These are phyloP conservation scores for Bungarus multicinctus DNA, from an alignment of 2,113 vertebrate genomes.

Conservation along the genomic window DNA sequence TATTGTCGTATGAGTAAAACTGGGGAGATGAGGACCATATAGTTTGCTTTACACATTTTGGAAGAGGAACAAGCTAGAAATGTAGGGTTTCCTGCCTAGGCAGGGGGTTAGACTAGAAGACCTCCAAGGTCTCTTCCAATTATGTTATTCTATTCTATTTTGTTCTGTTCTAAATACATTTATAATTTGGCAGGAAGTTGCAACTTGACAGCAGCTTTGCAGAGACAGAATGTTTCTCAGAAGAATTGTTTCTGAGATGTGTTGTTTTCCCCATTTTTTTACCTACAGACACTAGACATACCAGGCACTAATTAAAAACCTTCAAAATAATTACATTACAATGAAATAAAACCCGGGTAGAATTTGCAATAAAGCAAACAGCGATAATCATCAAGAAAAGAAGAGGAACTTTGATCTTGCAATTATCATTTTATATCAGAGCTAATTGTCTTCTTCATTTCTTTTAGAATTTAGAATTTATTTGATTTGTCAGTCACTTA, in stretches of 20 bases:
- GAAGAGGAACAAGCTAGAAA: neutral
- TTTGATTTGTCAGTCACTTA: too few relatives aligned
- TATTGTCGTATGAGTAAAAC: neutral
- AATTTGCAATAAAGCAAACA: neutral
- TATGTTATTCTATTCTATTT: too few relatives aligned
- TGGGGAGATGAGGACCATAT: neutral
- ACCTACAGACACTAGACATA: neutral
- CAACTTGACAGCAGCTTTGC: neutral
- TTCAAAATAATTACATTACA: neutral
- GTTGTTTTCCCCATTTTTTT: neutral
- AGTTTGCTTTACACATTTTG: neutral
- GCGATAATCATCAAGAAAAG: neutral
- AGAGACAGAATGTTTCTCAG: neutral
- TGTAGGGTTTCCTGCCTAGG: too few relatives aligned
- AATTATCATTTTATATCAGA: neutral
- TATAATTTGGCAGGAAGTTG: neutral
- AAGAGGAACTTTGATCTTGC: neutral
- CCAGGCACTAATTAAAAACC: neutral
- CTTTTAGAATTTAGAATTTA: too few relatives aligned
- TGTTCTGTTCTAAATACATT: neutral
- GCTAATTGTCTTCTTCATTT: neutral
- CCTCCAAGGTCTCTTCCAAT: too few relatives aligned
- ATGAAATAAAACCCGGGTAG: neutral
- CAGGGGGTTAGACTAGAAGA: too few relatives aligned
- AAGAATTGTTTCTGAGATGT: neutral